Evolutionary conservation across 2,113 vertebrate species (phyloP), one percentile per base, ranked within the genome.

Genomic region (Apodemus sylvaticus): DNA sequence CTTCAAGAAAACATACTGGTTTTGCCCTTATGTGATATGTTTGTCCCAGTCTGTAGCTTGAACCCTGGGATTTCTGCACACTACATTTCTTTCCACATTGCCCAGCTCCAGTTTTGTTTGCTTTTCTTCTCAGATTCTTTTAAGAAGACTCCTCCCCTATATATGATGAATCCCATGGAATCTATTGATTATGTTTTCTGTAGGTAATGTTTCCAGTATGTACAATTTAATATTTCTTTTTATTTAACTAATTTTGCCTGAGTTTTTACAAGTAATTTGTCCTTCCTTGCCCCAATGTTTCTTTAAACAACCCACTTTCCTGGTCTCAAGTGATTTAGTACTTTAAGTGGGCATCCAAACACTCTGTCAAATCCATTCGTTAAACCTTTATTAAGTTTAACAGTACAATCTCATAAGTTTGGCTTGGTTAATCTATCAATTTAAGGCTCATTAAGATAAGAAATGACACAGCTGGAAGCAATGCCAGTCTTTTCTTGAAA

Each of bases 401-500:
- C 94, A 58, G 76, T 78, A 68, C 97, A 96, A 60, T 94, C 86
- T 51, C 70, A 29, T 94, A 97, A 93, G 94, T 98, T 98, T 29
- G 12, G 53, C 29, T 83, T 90, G 92, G 86, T 98, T 98, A 96
- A 98, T 98, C 88, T 97, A 97, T 98, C 97, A 97, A 66, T 97
- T 98, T 98, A 97, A 94, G 97, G 76, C 45, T 97, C 91, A 90
- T 97, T 98, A 97, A 97, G 97, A 98, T 97, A 97, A 98, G 95
- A 94, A 97, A 97, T 96, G 68, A 96, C 79, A 96, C 94, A 89
- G 58, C 90, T 96, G 74, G 94, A 97, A 97, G 95, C 82, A 92
- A 97, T 95, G 81, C 55, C 51, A 97, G 70, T 95, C 87, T 97
- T 90, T 92, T 96, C 95, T 97, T 97, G 95, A 97, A 98, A 98